phyloP scores from a whole-genome alignment of 2,888 invertebrate species.

The Clunio marinus region DNA sequence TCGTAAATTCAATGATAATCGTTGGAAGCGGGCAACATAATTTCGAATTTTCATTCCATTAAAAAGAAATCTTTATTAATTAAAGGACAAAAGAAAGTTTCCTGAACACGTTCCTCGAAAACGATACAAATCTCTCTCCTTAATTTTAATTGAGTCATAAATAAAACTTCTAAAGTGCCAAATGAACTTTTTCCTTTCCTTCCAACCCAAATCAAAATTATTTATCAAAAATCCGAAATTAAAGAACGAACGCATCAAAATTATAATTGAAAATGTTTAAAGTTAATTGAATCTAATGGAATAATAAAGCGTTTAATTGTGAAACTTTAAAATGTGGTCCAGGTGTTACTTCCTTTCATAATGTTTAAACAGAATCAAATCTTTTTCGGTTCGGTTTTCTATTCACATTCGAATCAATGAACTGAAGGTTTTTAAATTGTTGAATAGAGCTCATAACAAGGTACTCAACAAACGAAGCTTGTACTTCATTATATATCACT shows the following conservation, averaged over 20 bases:
- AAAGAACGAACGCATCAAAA: background rate
- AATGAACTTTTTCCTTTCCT: too few relatives aligned
- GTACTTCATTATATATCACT: slow-evolving; percentile 11
- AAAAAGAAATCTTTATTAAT: too few relatives aligned
- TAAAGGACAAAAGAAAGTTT: too few relatives aligned
- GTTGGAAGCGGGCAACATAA: too few relatives aligned
- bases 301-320: slow-evolving; percentile 30
- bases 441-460: slow-evolving; percentile 38
- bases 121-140: background rate
- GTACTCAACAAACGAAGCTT: slow-evolving; percentile 20
- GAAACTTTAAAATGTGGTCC: slow-evolving; percentile 27
- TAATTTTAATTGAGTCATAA: slow-evolving; percentile 25
- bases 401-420: slow-evolving; percentile 20
- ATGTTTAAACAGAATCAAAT: too few relatives aligned
- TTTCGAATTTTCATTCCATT: too few relatives aligned
- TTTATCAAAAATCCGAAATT: too few relatives aligned
- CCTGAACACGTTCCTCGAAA: slow-evolving; percentile 16
- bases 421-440: slow-evolving; percentile 6
- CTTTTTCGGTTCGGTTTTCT: background rate
- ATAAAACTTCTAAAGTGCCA: background rate
- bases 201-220: too few relatives aligned
- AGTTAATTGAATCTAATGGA: slow-evolving; percentile 20
- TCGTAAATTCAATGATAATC: too few relatives aligned
- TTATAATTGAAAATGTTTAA: slow-evolving; percentile 14
- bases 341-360: slow-evolving; percentile 26